A percentile compares a stretch with the other conserved stretches of the same genome.
phyloP scores from a whole-genome alignment of 2,888 invertebrate genomes.

The Cerceris ruficornis region DNA sequence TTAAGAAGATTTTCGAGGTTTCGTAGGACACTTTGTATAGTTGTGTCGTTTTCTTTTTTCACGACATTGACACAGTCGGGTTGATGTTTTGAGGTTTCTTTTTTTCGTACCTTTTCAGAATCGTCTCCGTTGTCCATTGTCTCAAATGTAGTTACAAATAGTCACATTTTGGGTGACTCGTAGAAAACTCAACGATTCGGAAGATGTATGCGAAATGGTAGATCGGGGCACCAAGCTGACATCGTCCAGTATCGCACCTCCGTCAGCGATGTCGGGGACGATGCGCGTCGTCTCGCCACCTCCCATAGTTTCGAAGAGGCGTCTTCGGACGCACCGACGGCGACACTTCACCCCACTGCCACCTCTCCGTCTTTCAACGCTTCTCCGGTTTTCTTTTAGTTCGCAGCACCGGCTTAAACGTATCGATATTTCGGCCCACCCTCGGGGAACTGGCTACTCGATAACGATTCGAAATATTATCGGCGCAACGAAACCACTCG shows the following conservation, averaged over 20 bases:
- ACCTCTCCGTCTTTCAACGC: not conserved
- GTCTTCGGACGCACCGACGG: constrained; percentile 32
- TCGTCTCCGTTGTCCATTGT: too few relatives aligned
- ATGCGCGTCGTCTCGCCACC: constrained; percentile 39
- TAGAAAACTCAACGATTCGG: too few relatives aligned
- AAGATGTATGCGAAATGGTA: not conserved
- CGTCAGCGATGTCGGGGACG: constrained; percentile 45
- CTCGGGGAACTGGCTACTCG: not conserved
- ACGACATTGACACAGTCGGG: not conserved
- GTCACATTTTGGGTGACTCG: not conserved
- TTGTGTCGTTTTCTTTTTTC: not conserved
- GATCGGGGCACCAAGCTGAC: constrained; percentile 37
- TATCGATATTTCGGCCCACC: not conserved
- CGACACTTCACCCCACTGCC: constrained; percentile 44
- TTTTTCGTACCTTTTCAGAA: too few relatives aligned
- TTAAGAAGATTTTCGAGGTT: not conserved
- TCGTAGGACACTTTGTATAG: not conserved
- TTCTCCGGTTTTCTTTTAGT: constrained; percentile 1
- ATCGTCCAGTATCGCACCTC: constrained; percentile 28
- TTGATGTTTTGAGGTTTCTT: too few relatives aligned
- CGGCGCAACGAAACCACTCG: constrained; percentile 10
- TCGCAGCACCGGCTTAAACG: not conserved
- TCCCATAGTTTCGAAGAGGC: constrained; percentile 25
- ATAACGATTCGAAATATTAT: not conserved
- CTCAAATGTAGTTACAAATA: not conserved